Conservation (phyloP, 2,113 vertebrate species). For the Noturus placidus region DNA sequence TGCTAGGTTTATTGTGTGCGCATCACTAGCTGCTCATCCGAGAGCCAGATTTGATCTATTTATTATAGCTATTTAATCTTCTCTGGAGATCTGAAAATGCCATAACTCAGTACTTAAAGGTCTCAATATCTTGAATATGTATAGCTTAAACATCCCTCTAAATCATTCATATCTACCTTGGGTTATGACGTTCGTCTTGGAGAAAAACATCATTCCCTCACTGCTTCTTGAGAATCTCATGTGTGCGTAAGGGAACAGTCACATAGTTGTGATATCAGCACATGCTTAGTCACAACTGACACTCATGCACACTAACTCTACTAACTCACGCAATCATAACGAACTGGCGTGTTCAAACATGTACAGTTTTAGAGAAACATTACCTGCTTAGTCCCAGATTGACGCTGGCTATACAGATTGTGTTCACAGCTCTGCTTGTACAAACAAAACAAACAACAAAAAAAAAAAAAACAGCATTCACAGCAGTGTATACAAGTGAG, state of each 20-base stretch:
- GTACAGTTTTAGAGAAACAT: not conserved
- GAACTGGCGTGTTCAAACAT: conserved; percentile 18
- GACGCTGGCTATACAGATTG: not conserved
- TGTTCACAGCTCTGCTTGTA: not conserved
- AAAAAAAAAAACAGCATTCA: not conserved
- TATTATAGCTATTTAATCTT: conserved; percentile 2
- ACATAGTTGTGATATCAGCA: conserved; percentile 27
- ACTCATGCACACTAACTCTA: not conserved
- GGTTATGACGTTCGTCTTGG: not conserved
- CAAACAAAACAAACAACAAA: too few species aligned
- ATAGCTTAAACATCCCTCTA: not conserved
- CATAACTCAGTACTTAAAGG: not conserved
- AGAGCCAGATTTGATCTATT: not conserved
- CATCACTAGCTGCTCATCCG: not conserved
- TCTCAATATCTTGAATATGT: not conserved
- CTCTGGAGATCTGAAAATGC: not conserved
- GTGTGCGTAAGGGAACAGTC: conserved; percentile 11
- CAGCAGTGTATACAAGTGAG: not conserved
- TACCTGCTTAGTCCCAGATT: conserved; percentile 12
- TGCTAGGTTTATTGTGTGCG: not conserved
- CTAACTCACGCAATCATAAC: conserved; percentile 16
- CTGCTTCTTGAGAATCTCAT: not conserved
- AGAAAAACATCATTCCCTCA: not conserved
- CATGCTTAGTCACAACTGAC: conserved; percentile 42
- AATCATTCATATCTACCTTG: not conserved